Base-by-base conservation (phyloP, 2,113 vertebrate species). In the Potamarius usumacintae region DNA sequence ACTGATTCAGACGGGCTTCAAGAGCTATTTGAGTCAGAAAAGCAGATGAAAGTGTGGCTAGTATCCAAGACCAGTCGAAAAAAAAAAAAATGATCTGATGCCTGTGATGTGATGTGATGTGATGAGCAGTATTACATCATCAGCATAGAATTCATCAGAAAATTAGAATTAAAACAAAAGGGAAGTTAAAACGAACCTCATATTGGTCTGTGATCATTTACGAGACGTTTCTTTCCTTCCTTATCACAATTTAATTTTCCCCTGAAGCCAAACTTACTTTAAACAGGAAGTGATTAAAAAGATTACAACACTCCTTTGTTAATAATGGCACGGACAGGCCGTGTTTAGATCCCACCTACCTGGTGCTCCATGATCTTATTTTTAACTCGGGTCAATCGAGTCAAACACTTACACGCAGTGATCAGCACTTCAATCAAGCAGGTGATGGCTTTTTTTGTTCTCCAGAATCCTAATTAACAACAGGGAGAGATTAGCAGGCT, bases 401-500 rank as follows among this genome's bases (percentile, higher is more conserved):
- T 82, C 58, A 77, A 81, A 86, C 84, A 27, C 78, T 81, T 74
- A 85, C 83, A 85, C 48, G 67, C 48, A 53, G 50, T 34, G 62
- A n/a, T 77, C 83, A 86, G 53, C 42, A n/a, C 84, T 83, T 85
- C 84, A 76, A 63, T 89, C 88, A 82, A 63, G 69, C 88, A 89
- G 79, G 88, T 89, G 88, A 83, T 42, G 74, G 69, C 79, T 85
- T 86, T 82, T 52, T 52, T 67, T 34, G 65, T 78, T 52, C 67
- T 30, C 30, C 22, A 78, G 84, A 83, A 84, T 83, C 83, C 80
- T 74, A 86, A 86, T 89, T 89, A 89, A 77, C 62, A 30, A 67
- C 84, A 83, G 71, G 14, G 62, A 86, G 88, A 86, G 88, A 89
- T 86, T 83, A 89, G 85, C 18, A 18, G 22, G 63, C 84, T 89